Evolutionary conservation across 2,797 vertebrate genomes (phyloP).

Genomic region (Lutjanus argentimaculatus): DNA sequence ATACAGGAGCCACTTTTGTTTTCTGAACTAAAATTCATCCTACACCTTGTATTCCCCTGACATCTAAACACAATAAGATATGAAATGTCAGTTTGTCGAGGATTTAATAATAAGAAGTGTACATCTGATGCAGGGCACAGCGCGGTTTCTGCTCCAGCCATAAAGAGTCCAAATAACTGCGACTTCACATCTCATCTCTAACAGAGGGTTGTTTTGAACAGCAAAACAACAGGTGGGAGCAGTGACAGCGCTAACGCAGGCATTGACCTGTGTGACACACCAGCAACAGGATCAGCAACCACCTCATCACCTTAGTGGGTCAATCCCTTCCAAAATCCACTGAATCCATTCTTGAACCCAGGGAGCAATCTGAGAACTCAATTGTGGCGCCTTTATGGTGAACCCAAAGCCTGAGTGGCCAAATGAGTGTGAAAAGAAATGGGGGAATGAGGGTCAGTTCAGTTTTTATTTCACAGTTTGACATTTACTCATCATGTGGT

Average conservation of each 20-base stretch:
- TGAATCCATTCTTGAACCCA: slow-evolving; percentile 40
- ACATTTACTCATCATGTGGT: not conserved
- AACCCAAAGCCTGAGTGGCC: slow-evolving; percentile 11
- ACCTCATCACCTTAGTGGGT: slow-evolving; percentile 47
- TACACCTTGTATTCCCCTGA: not conserved
- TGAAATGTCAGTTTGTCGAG: slow-evolving; percentile 17
- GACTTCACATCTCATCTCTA: slow-evolving; percentile 9
- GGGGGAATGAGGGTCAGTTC: too few species aligned
- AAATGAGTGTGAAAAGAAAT: not conserved
- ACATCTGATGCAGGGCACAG: not conserved
- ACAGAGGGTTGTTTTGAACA: slow-evolving; percentile 4
- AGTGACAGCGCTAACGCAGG: slow-evolving; percentile 34
- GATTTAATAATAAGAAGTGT: not conserved
- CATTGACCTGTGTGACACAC: slow-evolving; percentile 41
- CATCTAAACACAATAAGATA: not conserved
- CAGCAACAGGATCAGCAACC: slow-evolving; percentile 49
- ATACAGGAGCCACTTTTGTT: not conserved
- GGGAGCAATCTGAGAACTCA: slow-evolving; percentile 29
- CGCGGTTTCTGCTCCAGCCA: not conserved
- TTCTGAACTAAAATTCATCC: slow-evolving; percentile 13
- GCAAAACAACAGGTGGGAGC: slow-evolving; percentile 35
- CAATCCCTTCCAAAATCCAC: slow-evolving; percentile 53
- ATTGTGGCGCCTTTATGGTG: not conserved
- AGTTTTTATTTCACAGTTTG: not conserved
- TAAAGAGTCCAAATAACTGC: not conserved